A percentile compares a stretch with the other conserved stretches of the same genome.
Conservation (phyloP, 2,797 vertebrate species). For the Gymnodraco acuticeps region DNA sequence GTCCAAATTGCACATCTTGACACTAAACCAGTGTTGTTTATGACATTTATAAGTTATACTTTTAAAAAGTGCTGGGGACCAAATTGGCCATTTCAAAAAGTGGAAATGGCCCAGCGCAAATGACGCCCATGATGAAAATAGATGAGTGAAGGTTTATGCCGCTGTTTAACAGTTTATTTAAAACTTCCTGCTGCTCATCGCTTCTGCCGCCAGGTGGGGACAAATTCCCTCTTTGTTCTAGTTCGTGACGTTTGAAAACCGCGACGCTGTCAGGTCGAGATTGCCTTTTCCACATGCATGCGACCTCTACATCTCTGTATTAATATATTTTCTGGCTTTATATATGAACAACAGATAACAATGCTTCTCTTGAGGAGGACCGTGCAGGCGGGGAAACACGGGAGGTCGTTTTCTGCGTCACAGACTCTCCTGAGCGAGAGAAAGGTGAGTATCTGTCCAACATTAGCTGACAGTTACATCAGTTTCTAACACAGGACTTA, state of each 20-base stretch:
- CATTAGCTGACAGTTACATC: neutral
- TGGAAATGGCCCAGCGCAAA: too few relatives aligned
- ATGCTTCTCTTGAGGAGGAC: conserved; percentile 78
- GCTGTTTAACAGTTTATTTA: neutral
- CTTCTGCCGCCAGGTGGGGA: conserved; percentile 42
- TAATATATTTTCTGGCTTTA: neutral
- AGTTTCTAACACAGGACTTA: neutral
- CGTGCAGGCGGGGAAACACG: conserved; percentile 39
- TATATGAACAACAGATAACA: conserved; percentile 37
- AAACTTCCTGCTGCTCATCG: neutral
- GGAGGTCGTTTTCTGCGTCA: conserved; percentile 75
- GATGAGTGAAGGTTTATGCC: too few relatives aligned
- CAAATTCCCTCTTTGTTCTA: neutral
- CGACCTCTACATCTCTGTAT: conserved; percentile 46
- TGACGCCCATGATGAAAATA: too few relatives aligned
- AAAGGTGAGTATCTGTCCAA: conserved; percentile 74
- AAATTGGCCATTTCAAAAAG: neutral
- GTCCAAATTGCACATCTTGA: too few relatives aligned
- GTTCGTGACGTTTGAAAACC: conserved; percentile 56
- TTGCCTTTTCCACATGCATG: conserved; percentile 23
- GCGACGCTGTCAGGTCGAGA: conserved; percentile 47
- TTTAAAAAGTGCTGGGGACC: too few relatives aligned
- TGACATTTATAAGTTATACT: too few relatives aligned
- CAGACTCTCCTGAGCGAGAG: conserved; percentile 63
- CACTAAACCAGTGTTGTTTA: too few relatives aligned